phyloP scores from a whole-genome alignment of 2,113 vertebrate species.

The Polyodon spathula region DNA sequence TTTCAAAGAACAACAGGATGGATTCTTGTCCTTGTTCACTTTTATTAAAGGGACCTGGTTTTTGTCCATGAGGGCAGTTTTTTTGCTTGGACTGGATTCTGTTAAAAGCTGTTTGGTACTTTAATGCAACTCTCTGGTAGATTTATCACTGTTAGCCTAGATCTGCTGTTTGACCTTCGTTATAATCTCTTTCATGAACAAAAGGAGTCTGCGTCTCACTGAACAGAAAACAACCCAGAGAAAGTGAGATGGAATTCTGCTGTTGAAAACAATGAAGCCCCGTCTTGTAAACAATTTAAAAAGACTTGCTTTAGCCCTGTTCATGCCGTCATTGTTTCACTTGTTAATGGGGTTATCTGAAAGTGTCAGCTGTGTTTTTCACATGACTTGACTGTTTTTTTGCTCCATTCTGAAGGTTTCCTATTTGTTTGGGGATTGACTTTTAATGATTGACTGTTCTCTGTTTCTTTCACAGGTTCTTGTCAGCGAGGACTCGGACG shows the following conservation, averaged over 20 bases:
- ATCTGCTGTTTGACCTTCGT: slow-evolving; percentile 58
- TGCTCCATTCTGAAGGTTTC: neutral
- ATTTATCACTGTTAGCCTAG: slow-evolving; percentile 56
- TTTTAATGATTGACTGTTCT: neutral
- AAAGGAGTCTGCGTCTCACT: slow-evolving; percentile 30
- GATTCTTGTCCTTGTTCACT: slow-evolving; percentile 59
- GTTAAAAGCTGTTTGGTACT: slow-evolving; percentile 60
- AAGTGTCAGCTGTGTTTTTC: too few species aligned
- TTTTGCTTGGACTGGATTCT: slow-evolving; percentile 60
- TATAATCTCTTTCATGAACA: slow-evolving; percentile 43
- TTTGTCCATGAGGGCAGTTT: slow-evolving; percentile 69
- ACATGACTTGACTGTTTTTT: neutral
- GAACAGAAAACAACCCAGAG: slow-evolving; percentile 24
- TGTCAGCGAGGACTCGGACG: slow-evolving; percentile 89
- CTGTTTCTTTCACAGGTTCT: slow-evolving; percentile 62
- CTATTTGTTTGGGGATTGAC: neutral
- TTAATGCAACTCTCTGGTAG: slow-evolving; percentile 51
- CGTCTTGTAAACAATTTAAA: slow-evolving; percentile 1
- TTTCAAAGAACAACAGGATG: slow-evolving; percentile 62
- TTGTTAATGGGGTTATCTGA: neutral
- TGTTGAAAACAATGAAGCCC: neutral
- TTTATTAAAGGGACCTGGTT: slow-evolving; percentile 74
- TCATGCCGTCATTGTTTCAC: neutral
- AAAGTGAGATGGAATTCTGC: slow-evolving; percentile 7
- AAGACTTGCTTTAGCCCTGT: neutral